phyloP scores from a whole-genome alignment of 37 sponge, comb jelly and placozoan species.

The Amphimedon queenslandica region DNA sequence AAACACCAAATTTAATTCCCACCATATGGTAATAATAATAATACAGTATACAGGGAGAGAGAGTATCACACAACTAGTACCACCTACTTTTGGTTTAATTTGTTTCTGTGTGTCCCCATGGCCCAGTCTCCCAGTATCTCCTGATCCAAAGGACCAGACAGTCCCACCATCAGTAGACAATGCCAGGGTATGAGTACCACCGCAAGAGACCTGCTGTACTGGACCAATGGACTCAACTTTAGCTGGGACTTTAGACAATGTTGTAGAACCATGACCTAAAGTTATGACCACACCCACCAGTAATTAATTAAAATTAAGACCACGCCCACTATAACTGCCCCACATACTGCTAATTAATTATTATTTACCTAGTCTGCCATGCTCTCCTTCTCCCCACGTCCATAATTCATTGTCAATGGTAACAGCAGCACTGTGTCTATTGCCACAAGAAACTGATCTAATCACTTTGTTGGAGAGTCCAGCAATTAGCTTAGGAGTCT shows the following conservation, averaged over 20 bases:
- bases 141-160: conserved; percentile 87
- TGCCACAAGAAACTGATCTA: conserved; percentile 74
- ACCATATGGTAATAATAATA: too few relatives aligned
- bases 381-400: conserved; percentile 94
- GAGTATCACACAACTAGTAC: background rate
- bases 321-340: background rate
- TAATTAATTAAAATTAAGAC: too few relatives aligned
- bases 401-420: conserved; percentile 75
- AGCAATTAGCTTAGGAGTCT: conserved; percentile 69
- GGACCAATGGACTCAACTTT: conserved; percentile 31
- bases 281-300: too few relatives aligned
- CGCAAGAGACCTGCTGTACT: conserved; percentile 75
- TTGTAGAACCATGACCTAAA: conserved; percentile 52
- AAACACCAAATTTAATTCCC: too few relatives aligned
- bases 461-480: conserved; percentile 53
- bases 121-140: conserved; percentile 80
- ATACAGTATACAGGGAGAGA: too few relatives aligned
- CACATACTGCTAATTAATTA: background rate
- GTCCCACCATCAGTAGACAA: conserved; percentile 60
- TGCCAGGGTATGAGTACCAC: conserved; percentile 76
- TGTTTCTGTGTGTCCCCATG: conserved; percentile 76
- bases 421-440: conserved; percentile 87
- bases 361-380: conserved; percentile 81
- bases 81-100: conserved; percentile 54
- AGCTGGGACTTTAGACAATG: conserved; percentile 29